Percentiles rank a stretch among this genome's conserved stretches.
Evolutionary conservation across 2,797 vertebrate species (phyloP).

Genomic region (Melanogrammus aeglefinus): DNA sequence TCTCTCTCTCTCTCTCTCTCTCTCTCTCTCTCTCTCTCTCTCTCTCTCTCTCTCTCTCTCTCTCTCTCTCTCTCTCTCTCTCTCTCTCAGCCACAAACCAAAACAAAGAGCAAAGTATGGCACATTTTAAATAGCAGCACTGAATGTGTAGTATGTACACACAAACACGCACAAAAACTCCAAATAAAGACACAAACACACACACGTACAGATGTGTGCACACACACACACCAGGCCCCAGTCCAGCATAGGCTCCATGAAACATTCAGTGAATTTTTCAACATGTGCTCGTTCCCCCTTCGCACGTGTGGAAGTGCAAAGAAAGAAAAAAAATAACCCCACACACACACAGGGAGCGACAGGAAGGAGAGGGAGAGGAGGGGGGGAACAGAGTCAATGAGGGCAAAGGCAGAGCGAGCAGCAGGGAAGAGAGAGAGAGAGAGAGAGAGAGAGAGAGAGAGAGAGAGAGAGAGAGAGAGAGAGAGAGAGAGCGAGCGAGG

Average conservation of each 20-base stretch:
- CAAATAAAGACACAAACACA: conserved; percentile 12
- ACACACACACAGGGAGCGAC: conserved; percentile 35
- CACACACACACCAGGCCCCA: conserved; percentile 9
- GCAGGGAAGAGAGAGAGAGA: conserved; percentile 41
- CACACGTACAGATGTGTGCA: conserved; percentile 19
- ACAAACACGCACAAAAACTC: conserved; percentile 19
- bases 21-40: no score
- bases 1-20: no score
- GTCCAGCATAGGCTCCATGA: conserved; percentile 60
- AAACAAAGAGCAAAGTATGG: no score
- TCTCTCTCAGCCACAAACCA: no score
- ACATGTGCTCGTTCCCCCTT: conserved; percentile 72
- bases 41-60: no score
- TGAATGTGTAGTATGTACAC: background rate
- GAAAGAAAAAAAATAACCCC: conserved; percentile 32
- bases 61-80: no score
- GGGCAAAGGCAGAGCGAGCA: conserved; percentile 67
- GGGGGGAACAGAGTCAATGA: conserved; percentile 65
- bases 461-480: conserved; percentile 27
- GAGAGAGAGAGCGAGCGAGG: conserved; percentile 44
- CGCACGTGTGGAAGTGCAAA: conserved; percentile 66
- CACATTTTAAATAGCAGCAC: background rate
- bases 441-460: conserved; percentile 32
- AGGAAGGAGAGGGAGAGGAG: conserved; percentile 40
- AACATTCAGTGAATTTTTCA: conserved; percentile 76